These are phyloP conservation scores for Aplodontia rufa DNA, from an alignment of 2,113 vertebrate genomes.

Conservation along the genomic window DNA sequence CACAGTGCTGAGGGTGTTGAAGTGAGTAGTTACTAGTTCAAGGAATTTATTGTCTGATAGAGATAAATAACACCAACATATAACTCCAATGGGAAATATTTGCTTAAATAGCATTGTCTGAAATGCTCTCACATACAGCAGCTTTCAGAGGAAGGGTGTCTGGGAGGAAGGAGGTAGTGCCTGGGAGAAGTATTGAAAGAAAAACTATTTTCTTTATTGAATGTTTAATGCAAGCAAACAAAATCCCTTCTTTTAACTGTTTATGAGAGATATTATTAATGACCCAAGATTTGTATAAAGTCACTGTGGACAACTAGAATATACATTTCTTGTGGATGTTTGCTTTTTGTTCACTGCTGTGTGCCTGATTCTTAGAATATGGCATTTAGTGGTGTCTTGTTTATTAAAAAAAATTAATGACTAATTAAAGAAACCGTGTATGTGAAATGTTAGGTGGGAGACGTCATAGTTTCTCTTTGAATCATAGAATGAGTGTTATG, in stretches of 20 bases:
- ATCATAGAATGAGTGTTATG: neutral
- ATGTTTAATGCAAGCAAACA: neutral
- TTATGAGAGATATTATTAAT: neutral
- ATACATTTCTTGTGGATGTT: neutral
- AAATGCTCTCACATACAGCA: neutral
- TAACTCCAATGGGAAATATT: neutral
- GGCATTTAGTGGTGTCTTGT: neutral
- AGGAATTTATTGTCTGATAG: neutral
- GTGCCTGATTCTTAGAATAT: neutral
- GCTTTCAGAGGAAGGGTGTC: conserved; percentile 8
- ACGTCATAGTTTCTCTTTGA: neutral
- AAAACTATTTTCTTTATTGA: neutral
- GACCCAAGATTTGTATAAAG: neutral
- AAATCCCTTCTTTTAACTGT: neutral
- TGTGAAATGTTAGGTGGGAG: conserved; percentile 11
- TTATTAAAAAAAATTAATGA: conserved; percentile 18
- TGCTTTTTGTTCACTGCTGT: neutral
- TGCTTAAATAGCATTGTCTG: neutral
- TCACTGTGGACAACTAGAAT: neutral
- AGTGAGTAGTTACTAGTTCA: neutral
- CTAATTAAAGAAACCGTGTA: neutral
- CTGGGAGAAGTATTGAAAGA: neutral
- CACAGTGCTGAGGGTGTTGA: neutral
- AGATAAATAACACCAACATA: neutral
- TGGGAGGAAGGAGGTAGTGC: neutral